Evolutionary conservation across 2,797 vertebrate species (phyloP), one percentile per base, ranked within the genome.

Genomic region (Sebastes matsubarae): DNA sequence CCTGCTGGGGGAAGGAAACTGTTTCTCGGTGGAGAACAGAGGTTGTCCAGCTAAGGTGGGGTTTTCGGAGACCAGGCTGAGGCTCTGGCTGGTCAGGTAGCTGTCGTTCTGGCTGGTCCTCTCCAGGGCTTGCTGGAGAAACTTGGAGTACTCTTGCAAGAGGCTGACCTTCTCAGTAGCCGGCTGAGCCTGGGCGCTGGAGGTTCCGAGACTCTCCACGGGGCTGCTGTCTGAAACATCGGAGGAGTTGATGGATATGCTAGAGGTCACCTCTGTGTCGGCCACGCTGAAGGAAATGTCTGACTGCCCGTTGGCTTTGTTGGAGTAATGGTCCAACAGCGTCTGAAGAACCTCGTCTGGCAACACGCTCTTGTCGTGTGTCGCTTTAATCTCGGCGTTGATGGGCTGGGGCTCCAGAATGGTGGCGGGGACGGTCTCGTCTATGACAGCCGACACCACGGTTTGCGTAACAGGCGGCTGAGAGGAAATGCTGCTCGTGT

Each of bases 61-160:
- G 95, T 96, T 97, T 93, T 99, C 99, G 8, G 97, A 97, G 89
- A 98, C 97, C 96, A 99, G 96, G 90, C 97, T 98, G 95, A 99
- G 98, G 96, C 97, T 98, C 69, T 97, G 96, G 95, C 96, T 99
- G 92, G 97, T 99, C 93, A 99, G 97, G 96, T 99, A 99, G 95
- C 97, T 97, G 96, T 99, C 99, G 74, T 99, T 99, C 96, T 99
- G 98, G 96, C 99, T 99, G 95, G 98, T 99, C 96, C 99, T 97
- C 94, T 99, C 99, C 94, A 99, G 95, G 16, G 99, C 99, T 95
- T 99, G 99, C 84, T 99, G 99, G 80, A 99, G 96, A 92, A 99
- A 99, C 94, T 99, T 99, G 20, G 98, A 99, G 92, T 99, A 99
- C 81, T 99, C 99, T 80, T 99, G 99, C 92, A 99, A 89, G 96